Percentiles rank a stretch among this genome's conserved stretches.
phyloP scores from a whole-genome alignment of 2,797 vertebrate genomes.

The Eulemur coronatus region DNA sequence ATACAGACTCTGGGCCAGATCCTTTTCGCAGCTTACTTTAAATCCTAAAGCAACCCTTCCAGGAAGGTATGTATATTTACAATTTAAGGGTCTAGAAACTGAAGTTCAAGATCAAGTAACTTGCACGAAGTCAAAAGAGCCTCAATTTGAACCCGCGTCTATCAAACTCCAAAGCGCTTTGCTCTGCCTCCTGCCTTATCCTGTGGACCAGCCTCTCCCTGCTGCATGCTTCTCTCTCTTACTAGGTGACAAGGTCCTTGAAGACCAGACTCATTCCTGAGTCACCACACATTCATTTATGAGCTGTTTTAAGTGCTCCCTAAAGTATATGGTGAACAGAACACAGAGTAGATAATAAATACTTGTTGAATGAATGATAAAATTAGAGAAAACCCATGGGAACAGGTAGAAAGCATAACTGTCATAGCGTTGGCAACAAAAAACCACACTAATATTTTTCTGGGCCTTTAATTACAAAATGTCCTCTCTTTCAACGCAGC shows the following conservation, averaged over 20 bases:
- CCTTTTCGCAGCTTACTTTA: not conserved
- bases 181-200: not conserved
- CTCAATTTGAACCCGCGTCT: not conserved
- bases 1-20: no score
- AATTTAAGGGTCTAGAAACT: slow-evolving; percentile 32
- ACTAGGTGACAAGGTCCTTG: not conserved
- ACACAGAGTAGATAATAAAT: not conserved
- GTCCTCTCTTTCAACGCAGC: not conserved
- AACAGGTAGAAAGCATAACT: not conserved
- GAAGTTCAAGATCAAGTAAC: not conserved
- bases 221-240: not conserved
- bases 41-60: not conserved
- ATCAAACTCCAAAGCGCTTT: not conserved
- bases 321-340: not conserved
- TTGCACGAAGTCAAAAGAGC: not conserved
- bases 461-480: not conserved
- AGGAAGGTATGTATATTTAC: not conserved
- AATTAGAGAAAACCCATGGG: not conserved
- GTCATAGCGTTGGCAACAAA: not conserved
- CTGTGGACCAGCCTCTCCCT: not conserved
- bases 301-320: not conserved
- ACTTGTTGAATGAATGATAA: not conserved
- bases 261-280: not conserved
- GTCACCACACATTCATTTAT: not conserved
- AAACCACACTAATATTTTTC: not conserved